Evolutionary conservation across 2,113 vertebrate genomes (phyloP).

Genomic region (Brachyistius frenatus): DNA sequence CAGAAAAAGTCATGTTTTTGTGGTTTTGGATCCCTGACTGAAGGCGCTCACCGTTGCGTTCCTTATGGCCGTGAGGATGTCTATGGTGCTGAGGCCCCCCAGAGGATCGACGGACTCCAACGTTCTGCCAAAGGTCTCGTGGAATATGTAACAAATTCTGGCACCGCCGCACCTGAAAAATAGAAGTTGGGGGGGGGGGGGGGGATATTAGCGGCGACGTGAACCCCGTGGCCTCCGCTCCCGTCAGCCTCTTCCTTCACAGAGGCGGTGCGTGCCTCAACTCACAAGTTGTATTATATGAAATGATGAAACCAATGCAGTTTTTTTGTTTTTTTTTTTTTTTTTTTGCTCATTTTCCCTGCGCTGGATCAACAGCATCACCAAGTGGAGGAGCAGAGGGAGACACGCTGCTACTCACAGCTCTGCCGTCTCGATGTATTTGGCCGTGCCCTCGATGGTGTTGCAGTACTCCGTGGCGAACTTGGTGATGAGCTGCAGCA

Average conservation of each 20-base stretch:
- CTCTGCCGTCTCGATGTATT: constrained; percentile 98
- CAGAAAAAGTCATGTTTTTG: not conserved
- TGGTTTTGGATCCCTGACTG: not conserved
- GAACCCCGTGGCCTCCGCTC: constrained; percentile 51
- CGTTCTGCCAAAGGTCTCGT: constrained; percentile 98
- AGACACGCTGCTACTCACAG: constrained; percentile 87
- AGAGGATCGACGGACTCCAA: constrained; percentile 97
- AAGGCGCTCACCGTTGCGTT: constrained; percentile 93
- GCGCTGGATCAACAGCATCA: constrained; percentile 57
- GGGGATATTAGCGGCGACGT: constrained; percentile 53
- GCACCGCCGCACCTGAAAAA: constrained; percentile 95
- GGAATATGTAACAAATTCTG: constrained; percentile 98
- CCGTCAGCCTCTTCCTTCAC: constrained; percentile 61
- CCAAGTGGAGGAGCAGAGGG: constrained; percentile 40
- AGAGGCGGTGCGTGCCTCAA: constrained; percentile 62
- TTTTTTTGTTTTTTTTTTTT: constrained; percentile 7
- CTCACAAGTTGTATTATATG: constrained; percentile 61
- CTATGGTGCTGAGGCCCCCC: constrained; percentile 97
- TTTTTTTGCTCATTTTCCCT: constrained; percentile 20
- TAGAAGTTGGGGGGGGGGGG: not conserved
- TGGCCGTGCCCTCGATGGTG: constrained; percentile 99
- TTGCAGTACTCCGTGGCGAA: constrained; percentile 99
- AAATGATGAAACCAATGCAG: constrained; percentile 74
- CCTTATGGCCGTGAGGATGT: constrained; percentile 97
- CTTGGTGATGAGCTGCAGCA: constrained; percentile 99